These are phyloP conservation scores for Schizotus pectinicornis DNA, from an alignment of 2,888 invertebrate genomes.

Conservation along the genomic window DNA sequence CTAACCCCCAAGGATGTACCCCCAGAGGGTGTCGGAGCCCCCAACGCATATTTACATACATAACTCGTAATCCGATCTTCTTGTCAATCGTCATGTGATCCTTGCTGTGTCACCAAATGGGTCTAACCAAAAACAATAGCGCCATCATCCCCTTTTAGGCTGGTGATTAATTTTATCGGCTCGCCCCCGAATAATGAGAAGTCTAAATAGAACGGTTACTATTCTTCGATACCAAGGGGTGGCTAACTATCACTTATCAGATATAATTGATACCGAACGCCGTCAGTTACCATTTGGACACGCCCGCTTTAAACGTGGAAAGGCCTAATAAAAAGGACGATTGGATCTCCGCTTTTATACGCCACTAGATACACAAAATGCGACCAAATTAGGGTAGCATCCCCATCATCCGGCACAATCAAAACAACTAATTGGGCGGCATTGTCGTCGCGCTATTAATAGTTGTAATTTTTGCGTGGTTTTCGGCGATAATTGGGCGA, in stretches of 20 bases:
- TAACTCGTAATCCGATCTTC: conserved; percentile 51
- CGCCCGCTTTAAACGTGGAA: conserved; percentile 37
- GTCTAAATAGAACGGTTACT: conserved; percentile 18
- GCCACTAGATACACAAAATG: conserved; percentile 3
- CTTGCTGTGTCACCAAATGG: conserved; percentile 14
- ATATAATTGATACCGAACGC: conserved; percentile 47
- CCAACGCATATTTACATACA: conserved; percentile 51
- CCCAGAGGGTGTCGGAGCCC: conserved; percentile 41
- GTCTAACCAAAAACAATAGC: conserved; percentile 1
- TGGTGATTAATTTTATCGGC: conserved; percentile 4
- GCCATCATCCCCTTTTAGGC: not conserved
- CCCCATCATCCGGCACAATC: conserved; percentile 12
- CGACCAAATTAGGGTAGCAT: conserved; percentile 3
- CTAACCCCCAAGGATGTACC: conserved; percentile 45
- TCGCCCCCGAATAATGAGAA: conserved; percentile 16
- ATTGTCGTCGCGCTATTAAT: not conserved
- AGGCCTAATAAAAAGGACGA: conserved; percentile 27
- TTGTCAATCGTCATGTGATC: conserved; percentile 37
- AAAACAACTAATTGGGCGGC: conserved; percentile 4
- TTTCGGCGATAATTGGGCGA: too few species aligned
- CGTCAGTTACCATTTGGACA: conserved; percentile 45
- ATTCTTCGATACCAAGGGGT: conserved; percentile 29
- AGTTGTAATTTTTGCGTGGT: too few species aligned
- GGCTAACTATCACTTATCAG: conserved; percentile 44
- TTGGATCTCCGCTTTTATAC: conserved; percentile 13